Conservation (phyloP, 2,888 invertebrate genomes). For the Yponomeuta malinellus region DNA sequence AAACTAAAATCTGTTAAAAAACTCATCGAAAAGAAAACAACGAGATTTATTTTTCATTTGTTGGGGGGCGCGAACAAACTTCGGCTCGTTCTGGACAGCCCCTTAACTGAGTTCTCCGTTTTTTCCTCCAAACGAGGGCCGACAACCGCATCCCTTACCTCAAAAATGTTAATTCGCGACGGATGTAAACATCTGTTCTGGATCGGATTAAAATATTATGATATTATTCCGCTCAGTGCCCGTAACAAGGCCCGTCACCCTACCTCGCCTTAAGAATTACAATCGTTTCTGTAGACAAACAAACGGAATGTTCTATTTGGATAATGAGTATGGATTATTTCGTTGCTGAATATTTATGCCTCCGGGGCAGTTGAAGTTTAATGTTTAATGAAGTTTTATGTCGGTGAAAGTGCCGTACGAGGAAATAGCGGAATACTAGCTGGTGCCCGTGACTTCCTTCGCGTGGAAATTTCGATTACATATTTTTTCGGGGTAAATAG, state of each 20-base stretch:
- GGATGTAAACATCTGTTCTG: constrained; percentile 50
- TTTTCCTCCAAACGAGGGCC: neutral
- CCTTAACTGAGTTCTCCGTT: too few species aligned
- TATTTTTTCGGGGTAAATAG: too few species aligned
- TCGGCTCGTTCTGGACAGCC: too few species aligned
- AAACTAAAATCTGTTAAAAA: too few species aligned
- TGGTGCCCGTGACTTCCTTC: too few species aligned
- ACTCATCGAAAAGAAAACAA: too few species aligned
- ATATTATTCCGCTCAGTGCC: constrained; percentile 45
- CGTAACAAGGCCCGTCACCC: neutral
- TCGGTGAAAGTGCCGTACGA: too few species aligned
- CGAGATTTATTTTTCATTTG: too few species aligned
- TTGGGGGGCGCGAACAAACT: too few species aligned
- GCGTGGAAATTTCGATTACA: too few species aligned
- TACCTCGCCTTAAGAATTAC: neutral
- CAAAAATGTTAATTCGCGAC: constrained; percentile 42
- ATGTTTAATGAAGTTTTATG: neutral
- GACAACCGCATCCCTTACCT: constrained; percentile 23
- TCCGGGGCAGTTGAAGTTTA: neutral
- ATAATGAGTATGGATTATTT: neutral
- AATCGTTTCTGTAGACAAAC: neutral
- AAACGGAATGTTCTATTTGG: neutral
- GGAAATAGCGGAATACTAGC: too few species aligned
- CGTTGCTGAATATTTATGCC: neutral
- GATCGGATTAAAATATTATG: constrained; percentile 62